These are phyloP conservation scores for Cacoxenus indagator DNA, from an alignment of 2,888 invertebrate genomes.

Conservation along the genomic window DNA sequence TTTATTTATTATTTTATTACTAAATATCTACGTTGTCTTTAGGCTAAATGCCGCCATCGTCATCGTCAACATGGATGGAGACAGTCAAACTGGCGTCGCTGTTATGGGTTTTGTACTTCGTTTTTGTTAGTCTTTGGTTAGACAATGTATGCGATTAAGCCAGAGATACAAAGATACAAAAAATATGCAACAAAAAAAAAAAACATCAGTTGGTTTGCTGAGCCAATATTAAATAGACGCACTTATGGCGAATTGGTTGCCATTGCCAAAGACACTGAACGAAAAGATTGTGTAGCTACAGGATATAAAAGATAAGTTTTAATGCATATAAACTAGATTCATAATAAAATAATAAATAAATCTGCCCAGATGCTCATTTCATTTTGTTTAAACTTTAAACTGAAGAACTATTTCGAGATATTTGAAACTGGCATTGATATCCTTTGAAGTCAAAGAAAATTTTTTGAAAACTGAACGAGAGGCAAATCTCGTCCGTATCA, in stretches of 20 bases:
- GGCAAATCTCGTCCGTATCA: too few relatives aligned
- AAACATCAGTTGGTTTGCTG: background rate
- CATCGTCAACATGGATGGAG: background rate
- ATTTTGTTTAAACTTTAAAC: too few relatives aligned
- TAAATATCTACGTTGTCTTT: conserved; percentile 21
- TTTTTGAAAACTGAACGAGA: too few relatives aligned
- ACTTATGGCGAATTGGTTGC: background rate
- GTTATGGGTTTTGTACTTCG: background rate
- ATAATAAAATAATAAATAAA: too few relatives aligned
- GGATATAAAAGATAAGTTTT: too few relatives aligned
- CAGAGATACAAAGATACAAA: too few relatives aligned
- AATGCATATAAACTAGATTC: too few relatives aligned
- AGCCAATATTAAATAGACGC: background rate
- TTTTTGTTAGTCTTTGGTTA: background rate
- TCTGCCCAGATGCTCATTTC: too few relatives aligned
- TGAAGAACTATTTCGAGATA: too few relatives aligned
- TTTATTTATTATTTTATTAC: background rate
- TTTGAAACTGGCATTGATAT: too few relatives aligned
- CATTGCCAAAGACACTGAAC: background rate
- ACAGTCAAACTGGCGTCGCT: conserved; percentile 21
- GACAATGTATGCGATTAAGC: background rate
- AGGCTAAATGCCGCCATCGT: conserved; percentile 12
- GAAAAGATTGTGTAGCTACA: too few relatives aligned
- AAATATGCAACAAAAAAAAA: conserved; percentile 1
- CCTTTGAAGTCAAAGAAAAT: too few relatives aligned